These are phyloP conservation scores for Vombatus ursinus DNA, from an alignment of 2,113 vertebrate species.

Conservation along the genomic window DNA sequence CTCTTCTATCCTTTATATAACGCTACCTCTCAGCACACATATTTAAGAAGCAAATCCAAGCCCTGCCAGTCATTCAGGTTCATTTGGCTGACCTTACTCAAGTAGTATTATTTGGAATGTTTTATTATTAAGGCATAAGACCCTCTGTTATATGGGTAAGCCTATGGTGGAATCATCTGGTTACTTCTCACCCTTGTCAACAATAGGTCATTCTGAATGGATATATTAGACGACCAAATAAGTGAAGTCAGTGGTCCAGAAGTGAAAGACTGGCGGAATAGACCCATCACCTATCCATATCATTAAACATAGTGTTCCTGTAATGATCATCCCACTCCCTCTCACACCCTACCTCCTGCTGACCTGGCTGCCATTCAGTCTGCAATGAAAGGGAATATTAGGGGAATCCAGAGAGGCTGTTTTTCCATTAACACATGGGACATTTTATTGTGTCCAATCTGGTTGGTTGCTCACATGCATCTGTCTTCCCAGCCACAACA, in stretches of 20 bases:
- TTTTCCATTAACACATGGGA: conserved; percentile 40
- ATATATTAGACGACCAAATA: background rate
- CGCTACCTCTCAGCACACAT: background rate
- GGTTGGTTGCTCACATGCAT: conserved; percentile 1
- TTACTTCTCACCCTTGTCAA: background rate
- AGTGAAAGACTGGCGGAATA: conserved; percentile 25
- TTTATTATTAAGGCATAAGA: conserved; percentile 9
- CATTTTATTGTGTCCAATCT: background rate
- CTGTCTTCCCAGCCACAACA: conserved; percentile 12
- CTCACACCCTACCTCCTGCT: background rate
- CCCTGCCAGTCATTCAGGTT: background rate
- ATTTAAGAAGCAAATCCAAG: background rate
- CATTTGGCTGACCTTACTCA: background rate
- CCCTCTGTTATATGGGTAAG: background rate
- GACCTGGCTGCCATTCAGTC: conserved; percentile 31
- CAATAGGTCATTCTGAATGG: conserved; percentile 2
- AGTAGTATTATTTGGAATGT: background rate
- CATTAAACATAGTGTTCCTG: conserved; percentile 5
- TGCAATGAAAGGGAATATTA: conserved; percentile 27
- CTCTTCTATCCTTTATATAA: background rate
- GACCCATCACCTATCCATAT: conserved; percentile 1
- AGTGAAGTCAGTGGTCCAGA: background rate
- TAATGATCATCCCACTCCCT: background rate
- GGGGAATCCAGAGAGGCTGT: conserved; percentile 6
- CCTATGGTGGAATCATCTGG: background rate